Evolutionary conservation across 2,797 vertebrate species (phyloP).

Genomic region (Todus mexicanus): DNA sequence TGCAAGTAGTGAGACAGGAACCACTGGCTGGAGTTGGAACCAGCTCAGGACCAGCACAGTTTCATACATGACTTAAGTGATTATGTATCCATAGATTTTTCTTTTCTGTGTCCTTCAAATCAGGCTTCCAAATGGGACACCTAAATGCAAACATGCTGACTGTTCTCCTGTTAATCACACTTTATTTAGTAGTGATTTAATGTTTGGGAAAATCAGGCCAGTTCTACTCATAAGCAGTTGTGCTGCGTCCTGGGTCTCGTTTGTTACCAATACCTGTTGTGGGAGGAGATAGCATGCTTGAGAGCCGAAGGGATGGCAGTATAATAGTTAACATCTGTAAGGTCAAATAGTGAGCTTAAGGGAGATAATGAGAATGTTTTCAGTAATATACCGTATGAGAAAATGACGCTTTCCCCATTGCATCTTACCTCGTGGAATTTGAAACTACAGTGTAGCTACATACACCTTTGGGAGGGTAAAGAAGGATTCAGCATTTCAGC

Average conservation of each 20-base stretch:
- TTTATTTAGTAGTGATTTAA: neutral
- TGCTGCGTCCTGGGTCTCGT: fast-evolving
- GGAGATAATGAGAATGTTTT: neutral
- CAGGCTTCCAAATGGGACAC: neutral
- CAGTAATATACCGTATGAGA: neutral
- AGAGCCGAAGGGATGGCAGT: neutral
- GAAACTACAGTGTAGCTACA: neutral
- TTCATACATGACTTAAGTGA: neutral
- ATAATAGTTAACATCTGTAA: neutral
- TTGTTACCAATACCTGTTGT: neutral
- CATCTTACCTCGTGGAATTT: neutral
- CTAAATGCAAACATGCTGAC: neutral
- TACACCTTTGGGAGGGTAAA: neutral
- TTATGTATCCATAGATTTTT: neutral
- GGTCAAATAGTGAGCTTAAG: neutral
- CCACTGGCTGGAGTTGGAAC: neutral
- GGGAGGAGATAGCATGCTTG: neutral
- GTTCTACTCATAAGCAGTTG: neutral
- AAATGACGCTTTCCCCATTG: neutral
- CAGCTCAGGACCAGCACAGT: fast-evolving
- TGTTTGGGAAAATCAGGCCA: neutral
- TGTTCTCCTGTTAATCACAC: neutral
- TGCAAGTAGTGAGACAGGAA: neutral
- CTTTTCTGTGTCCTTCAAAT: neutral
- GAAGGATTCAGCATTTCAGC: neutral